Percentiles rank a stretch among this genome's conserved stretches.
These are phyloP conservation scores for Leptinotarsa juncta DNA, from an alignment of 2,888 invertebrate genomes.

Conservation along the genomic window DNA sequence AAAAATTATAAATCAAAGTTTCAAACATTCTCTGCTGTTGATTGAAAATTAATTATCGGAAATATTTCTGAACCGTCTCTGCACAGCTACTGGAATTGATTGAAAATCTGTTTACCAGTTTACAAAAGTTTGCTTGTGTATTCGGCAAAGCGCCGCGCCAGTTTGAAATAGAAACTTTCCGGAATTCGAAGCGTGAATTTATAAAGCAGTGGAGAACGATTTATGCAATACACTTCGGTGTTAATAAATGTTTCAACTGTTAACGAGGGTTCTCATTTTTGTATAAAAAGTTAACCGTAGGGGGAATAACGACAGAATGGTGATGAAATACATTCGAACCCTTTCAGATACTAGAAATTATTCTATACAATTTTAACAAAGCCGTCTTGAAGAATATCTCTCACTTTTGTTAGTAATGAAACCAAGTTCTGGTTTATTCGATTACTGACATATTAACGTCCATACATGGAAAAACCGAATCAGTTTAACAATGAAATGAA, in stretches of 20 bases:
- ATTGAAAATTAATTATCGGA: constrained; percentile 12
- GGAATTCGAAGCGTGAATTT: constrained; percentile 34
- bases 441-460: too few species aligned
- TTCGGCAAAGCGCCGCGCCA: constrained; percentile 32
- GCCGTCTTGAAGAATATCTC: too few species aligned
- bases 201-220: constrained; percentile 39
- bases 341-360: background rate
- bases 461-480: too few species aligned
- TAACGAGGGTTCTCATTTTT: constrained; percentile 36
- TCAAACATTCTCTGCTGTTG: background rate
- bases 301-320: background rate
- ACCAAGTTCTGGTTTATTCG: too few species aligned
- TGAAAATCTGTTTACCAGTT: constrained; percentile 50
- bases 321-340: background rate
- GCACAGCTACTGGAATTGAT: constrained; percentile 37
- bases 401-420: too few species aligned
- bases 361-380: too few species aligned
- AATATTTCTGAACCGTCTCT: constrained; percentile 21
- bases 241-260: constrained; percentile 43
- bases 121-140: constrained; percentile 40
- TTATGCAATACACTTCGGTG: constrained; percentile 43
- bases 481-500: too few species aligned
- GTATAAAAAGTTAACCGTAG: constrained; percentile 16
- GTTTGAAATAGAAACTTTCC: constrained; percentile 17
- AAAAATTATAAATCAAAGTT: background rate